Percentiles rank a stretch among this genome's conserved stretches.
Conservation (phyloP, 2,113 vertebrate genomes). For the Aegithalos caudatus region DNA sequence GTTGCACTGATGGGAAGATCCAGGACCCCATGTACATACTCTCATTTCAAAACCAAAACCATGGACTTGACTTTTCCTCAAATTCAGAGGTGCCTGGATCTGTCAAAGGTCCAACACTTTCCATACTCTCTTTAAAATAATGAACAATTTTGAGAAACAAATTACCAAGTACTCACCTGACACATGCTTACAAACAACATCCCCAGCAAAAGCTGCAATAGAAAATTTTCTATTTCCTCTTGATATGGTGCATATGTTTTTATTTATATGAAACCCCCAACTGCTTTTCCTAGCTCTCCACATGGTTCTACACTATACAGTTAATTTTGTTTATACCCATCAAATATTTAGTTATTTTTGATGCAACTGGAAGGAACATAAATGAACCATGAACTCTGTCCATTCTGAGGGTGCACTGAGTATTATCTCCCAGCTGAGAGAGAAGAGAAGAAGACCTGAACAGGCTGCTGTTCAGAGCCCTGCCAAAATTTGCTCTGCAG, state of each 20-base stretch:
- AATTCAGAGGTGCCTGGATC: not conserved
- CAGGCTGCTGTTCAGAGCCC: not conserved
- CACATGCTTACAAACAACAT: not conserved
- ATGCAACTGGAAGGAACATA: rapidly evolving
- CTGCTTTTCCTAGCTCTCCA: not conserved
- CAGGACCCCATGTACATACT: not conserved
- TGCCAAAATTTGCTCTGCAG: not conserved
- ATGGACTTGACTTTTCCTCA: not conserved
- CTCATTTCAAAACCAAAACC: not conserved
- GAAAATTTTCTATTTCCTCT: not conserved
- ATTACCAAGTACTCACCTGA: not conserved
- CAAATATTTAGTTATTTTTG: not conserved
- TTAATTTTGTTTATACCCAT: not conserved
- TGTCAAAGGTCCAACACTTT: not conserved
- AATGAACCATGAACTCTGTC: not conserved
- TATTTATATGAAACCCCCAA: not conserved
- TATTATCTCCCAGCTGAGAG: not conserved
- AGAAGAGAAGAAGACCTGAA: not conserved
- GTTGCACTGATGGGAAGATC: not conserved
- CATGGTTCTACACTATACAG: rapidly evolving
- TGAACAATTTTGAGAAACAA: not conserved
- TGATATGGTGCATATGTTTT: not conserved
- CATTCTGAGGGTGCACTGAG: not conserved
- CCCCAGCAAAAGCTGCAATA: not conserved
- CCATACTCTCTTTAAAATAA: not conserved